Evolutionary conservation across 1,140 invertebrate genomes (phyloP), one percentile per base, ranked within the genome.

Genomic region (Triops longicaudatus): DNA sequence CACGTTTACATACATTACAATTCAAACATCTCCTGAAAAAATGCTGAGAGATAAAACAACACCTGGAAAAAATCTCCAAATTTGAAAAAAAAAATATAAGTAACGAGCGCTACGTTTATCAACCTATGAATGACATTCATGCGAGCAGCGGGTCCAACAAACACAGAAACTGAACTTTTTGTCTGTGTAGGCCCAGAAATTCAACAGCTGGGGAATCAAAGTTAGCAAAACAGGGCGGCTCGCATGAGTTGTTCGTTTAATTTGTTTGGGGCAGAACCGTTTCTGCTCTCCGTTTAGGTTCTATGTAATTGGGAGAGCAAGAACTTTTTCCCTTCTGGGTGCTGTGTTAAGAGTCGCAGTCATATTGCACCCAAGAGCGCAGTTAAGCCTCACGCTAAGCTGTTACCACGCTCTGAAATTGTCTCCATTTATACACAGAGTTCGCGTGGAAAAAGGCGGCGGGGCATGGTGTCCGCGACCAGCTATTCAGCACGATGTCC

Each of bases 381-480:
- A 22, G 50, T 63, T 63, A 22, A 22, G n/a, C 50, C 50, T 63
- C 50, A 63, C 22, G 14, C 50, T 14, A 63, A 63, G 50, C 50
- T 63, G 22, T 63, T 63, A 63, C 50, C 50, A 63, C n/a, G 50
- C 17, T 17, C 50, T 63, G 50, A n/a, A n/a, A 14, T 63, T 63
- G 50, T 63, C 50, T 63, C 17, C 22, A 17, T 63, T 78, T 75
- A 72, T n/a, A 79, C 83, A 31, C 82, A 89, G 88, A 80, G 83
- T 89, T 63, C 83, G 86, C 27, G 82, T 81, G 17, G 88, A 89
- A 79, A 82, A 82, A 75, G 85, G 85, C 77, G 87, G 88, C 26
- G 88, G 88, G 26, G 88, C 88, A 0, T 89, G 88, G 88, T 89
- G 88, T 83, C 88, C 88, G 1, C 81, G 83, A 26, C 73, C 50